Base-by-base conservation (phyloP, 2,797 vertebrate species). In the Centroberyx gerrardi region DNA sequence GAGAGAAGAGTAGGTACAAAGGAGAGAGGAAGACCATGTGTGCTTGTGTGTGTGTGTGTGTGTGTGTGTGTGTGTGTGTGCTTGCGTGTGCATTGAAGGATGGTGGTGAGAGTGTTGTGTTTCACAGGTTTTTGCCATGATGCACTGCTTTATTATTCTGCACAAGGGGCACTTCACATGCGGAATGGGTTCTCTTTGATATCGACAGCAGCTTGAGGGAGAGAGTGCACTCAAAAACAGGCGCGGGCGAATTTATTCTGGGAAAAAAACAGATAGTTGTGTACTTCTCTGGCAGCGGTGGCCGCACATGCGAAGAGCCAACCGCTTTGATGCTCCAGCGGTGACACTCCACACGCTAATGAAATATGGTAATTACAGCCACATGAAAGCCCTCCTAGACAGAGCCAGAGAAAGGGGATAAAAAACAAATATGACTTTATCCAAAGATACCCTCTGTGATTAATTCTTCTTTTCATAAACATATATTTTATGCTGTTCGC, bases 181-280 rank as follows among this genome's bases (percentile, higher is more conserved):
- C 74, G 92, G 91, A 92, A 94, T 93, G 92, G 91, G 87, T 93
- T 94, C 94, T 94, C 94, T 96, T 95, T 95, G 94, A 96, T 95
- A 95, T 94, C 91, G 93, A 94, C 93, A 91, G 94, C 93, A 94
- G 94, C 92, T 94, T 94, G 93, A 95, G 93, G 90, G 90, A 94
- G 94, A 95, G 95, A 95, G 95, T 93, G 94, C 95, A 94, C 94
- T 96, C 94, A 93, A 94, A 95, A 95, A 95, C 95, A 95, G 93
- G 92, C 93, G 84, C 87, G 67, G 91, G 91, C 88, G 92, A 95
- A 95, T 95, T 92, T 93, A 94, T 95, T 94, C 93, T 90, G 89
- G 82, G 67, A 82, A 84, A 88, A 91, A 90, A 89, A 90, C 88
- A 90, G 91, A 92, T 86, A 91, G 92, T 90, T 93, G 93, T 90